Percentiles rank a stretch among this genome's conserved stretches.
phyloP scores from a whole-genome alignment of 2,797 vertebrate genomes.

The Syngnathus rostellatus region DNA sequence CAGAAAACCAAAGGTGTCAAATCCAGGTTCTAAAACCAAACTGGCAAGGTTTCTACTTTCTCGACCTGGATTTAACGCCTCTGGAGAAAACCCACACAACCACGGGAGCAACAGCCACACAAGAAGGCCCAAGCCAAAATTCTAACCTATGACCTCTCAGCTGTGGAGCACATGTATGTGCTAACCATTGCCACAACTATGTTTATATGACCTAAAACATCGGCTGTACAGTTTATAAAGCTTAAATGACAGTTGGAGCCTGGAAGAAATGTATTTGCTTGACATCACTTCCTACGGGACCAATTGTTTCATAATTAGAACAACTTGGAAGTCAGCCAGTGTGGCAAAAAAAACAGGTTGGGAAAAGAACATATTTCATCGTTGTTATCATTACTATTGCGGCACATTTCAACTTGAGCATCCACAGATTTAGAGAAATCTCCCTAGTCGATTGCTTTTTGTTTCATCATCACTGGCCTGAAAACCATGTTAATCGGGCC shows the following conservation, averaged over 20 bases:
- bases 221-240: background rate
- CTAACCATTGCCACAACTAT: background rate
- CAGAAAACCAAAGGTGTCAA: background rate
- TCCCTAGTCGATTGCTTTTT: constrained; percentile 2
- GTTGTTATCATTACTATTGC: constrained; percentile 8
- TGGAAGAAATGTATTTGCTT: background rate
- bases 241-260: background rate
- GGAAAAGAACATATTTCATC: constrained; percentile 1
- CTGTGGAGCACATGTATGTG: background rate
- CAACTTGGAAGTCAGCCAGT: background rate
- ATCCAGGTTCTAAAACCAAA: no score
- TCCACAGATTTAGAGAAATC: background rate
- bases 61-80: no score
- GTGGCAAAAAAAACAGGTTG: background rate
- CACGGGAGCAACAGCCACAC: background rate
- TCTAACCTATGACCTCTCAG: background rate
- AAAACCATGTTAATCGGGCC: background rate
- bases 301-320: constrained; percentile 1
- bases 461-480: constrained; percentile 6
- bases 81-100: background rate
- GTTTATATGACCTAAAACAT: background rate
- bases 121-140: background rate
- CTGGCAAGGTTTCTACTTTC: no score
- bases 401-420: constrained; percentile 2
- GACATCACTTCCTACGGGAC: background rate